These are phyloP conservation scores for Tipula vernalis DNA, from an alignment of 2,888 invertebrate species.

Conservation along the genomic window DNA sequence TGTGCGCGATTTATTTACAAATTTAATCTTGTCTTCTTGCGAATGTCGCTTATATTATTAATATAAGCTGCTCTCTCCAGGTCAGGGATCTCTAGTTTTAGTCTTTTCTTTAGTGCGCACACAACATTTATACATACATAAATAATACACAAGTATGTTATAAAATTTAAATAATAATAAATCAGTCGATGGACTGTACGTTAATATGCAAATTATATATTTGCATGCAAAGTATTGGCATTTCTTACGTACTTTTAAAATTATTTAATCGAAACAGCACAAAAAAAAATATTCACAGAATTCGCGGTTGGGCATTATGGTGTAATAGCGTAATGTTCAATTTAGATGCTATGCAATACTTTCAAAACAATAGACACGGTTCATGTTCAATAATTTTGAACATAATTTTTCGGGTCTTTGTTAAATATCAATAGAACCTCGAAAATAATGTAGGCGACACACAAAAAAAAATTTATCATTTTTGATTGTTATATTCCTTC, in stretches of 20 bases:
- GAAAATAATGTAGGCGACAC: neutral
- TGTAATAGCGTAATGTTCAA: neutral
- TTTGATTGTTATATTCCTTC: neutral
- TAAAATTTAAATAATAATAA: neutral
- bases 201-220: neutral
- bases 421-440: neutral
- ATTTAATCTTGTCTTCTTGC: neutral
- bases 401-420: neutral
- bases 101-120: neutral
- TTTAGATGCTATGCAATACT: neutral
- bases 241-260: neutral
- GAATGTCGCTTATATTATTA: neutral
- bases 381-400: neutral
- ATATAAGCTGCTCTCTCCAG: neutral
- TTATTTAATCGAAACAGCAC: neutral
- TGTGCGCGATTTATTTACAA: neutral
- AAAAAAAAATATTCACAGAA: neutral
- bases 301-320: neutral
- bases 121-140: too few species aligned
- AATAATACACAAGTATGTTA: neutral
- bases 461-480: neutral
- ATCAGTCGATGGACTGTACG: neutral
- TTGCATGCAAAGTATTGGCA: neutral
- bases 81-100: neutral
- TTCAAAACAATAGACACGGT: neutral